Evolutionary conservation across 2,888 invertebrate genomes (phyloP).

Genomic region (Chirona hameri): DNA sequence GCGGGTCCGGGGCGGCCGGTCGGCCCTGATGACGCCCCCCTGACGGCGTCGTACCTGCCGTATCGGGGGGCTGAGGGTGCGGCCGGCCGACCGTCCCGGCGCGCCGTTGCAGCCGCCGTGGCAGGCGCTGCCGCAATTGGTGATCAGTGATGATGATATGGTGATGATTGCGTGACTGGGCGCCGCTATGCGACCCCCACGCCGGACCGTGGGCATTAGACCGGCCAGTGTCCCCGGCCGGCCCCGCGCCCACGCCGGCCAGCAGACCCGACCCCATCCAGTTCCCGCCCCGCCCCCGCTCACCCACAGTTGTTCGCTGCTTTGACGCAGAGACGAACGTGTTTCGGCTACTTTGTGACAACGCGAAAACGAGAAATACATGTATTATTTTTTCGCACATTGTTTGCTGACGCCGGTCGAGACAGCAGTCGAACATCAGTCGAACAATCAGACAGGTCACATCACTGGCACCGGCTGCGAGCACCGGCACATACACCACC

Average conservation of each 20-base stretch:
- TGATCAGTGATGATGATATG: background rate
- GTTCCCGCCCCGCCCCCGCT: background rate
- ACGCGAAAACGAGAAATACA: background rate
- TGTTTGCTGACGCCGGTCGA: background rate
- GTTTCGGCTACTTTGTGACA: slow-evolving; percentile 2
- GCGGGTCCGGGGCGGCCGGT: background rate
- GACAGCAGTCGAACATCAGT: too few relatives aligned
- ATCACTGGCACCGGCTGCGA: background rate
- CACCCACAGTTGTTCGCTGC: background rate
- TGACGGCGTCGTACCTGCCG: slow-evolving; percentile 25
- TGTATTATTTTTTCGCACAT: background rate
- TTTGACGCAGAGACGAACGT: background rate
- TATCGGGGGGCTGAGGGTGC: slow-evolving; percentile 7
- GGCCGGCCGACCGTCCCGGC: background rate
- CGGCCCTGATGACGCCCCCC: slow-evolving; percentile 12
- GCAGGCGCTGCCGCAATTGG: background rate
- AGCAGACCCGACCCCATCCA: background rate
- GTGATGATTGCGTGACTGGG: background rate
- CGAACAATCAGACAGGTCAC: too few relatives aligned
- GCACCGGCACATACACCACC: background rate
- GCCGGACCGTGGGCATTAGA: background rate
- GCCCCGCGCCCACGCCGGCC: background rate
- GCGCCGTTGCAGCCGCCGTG: background rate
- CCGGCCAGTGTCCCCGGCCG: slow-evolving; percentile 1
- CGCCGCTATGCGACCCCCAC: background rate